Base-by-base conservation (phyloP, 1,140 invertebrate genomes). In the Contarinia nasturtii region DNA sequence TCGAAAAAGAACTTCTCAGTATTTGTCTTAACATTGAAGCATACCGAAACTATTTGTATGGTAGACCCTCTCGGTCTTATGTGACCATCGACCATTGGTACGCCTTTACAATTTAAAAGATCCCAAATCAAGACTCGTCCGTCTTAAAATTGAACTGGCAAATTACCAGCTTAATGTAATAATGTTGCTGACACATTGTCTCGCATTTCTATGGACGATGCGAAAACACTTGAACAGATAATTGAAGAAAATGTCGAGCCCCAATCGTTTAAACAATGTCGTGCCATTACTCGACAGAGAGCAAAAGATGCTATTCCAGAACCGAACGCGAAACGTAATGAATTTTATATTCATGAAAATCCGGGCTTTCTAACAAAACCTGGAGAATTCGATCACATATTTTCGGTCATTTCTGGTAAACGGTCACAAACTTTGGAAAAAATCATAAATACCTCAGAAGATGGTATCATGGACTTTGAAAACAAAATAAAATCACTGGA, bases 1-100 rank as follows among this genome's bases (percentile, higher is more conserved):
- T 52, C 20, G 49, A 59, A 49, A 59, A 57, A 45, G 53, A 60
- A 45, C 40, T 60, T 14, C 20, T 57, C 14, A 49, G 52, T 18
- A 56, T 58, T 14, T 37, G 73, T 4, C 66, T 59, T 53, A 63
- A 58, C 0, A 55, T 65, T 1, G 59, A 68, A 50, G 55, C 64
- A 43, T 73, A 67, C 53, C 47, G 56, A 51, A 58, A 55, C 33
- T 76, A 68, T 53, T 46, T 75, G 4, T 66, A 63, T 45, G 66
- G 65, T 7, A 56, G 49, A 56, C 64, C 47, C 73, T 75, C 49
- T 60, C 37, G 8, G 55, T 73, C 0, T 43, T 66, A 3, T 73
- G 69, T 0, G 72, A 76, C 47, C 71, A 74, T 47, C 55, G 54
- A 49, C 63, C 67, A 0, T 53, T 75, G n/a, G 49, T 50, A 37